Evolutionary conservation across 2,113 vertebrate genomes (phyloP), one percentile per base, ranked within the genome.

Genomic region (Nettapus auritus): DNA sequence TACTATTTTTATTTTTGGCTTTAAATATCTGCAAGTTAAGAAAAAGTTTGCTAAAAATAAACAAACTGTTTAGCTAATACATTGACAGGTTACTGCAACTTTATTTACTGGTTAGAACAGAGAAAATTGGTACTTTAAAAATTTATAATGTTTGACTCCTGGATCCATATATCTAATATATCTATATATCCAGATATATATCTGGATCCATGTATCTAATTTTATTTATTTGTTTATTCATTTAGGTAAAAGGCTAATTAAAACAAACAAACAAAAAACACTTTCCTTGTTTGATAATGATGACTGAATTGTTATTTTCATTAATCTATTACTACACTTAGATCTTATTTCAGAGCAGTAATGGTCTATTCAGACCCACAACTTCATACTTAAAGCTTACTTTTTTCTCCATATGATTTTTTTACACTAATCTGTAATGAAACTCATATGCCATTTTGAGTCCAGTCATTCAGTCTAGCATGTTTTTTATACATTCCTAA

Each of bases 1-100:
- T 84, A 67, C 46, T 57, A 28, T 86, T 75, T 60, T 81, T 96
- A 86, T 67, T 82, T 95, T 82, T 79, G 20, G 22, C 31, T 85
- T 66, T 82, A 86, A 36, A 87, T 52, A 84, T 75, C 28, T 68
- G 75, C 62, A 91, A 86, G 80, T 38, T 38, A 86, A 62, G 33
- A 89, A 71, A 71, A 53, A 6, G 4, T 69, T 82, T 76, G 33
- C 53, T 93, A 76, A 82, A 94, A 96, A 94, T 82, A 88, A 84
- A 77, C 57, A 11, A 89, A 73, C 34, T 69, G 50, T 83, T 92
- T 80, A 88, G 33, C 3, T 4, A 82, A 21, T 68, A 71, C 63
- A 74, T 59, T 87, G 82, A 70, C 26, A 82, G 78, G 74, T 36
- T 85, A 62, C 36, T 50, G 13, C 29, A 81, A 63, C 23, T 56